A percentile compares a stretch with the other conserved stretches of the same genome.
phyloP scores from a whole-genome alignment of 2,113 vertebrate genomes.

The Halcyon senegalensis region DNA sequence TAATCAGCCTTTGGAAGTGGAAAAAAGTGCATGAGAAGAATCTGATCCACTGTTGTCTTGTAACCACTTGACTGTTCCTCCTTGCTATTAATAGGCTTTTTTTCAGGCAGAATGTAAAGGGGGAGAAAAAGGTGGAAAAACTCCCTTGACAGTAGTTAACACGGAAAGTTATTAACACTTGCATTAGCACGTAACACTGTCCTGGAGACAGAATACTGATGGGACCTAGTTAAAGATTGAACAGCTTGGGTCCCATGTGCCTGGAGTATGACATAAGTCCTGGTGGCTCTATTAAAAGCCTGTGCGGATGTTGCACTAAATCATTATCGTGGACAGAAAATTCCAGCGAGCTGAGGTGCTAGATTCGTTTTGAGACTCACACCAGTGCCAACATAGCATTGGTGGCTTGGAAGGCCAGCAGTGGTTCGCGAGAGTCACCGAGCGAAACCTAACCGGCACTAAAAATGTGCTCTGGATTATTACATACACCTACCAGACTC shows the following conservation, averaged over 20 bases:
- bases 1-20: background rate
- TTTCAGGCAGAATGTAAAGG: background rate
- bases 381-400: background rate
- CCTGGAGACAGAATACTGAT: background rate
- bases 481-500: background rate
- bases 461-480: background rate
- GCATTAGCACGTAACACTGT: background rate
- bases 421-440: background rate
- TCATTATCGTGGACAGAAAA: background rate
- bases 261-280: background rate
- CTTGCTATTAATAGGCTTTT: background rate
- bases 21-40: background rate
- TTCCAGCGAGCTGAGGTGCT: background rate
- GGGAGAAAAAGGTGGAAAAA: background rate
- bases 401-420: background rate
- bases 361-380: background rate
- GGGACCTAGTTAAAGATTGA: slow-evolving; percentile 3
- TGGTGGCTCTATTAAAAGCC: background rate
- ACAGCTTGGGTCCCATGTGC: background rate
- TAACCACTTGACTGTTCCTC: slow-evolving; percentile 21
- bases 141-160: slow-evolving; percentile 2
- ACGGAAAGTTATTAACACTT: slow-evolving; percentile 22
- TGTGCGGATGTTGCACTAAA: background rate
- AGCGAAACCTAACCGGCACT: background rate
- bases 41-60: background rate